Evolutionary conservation across 2,888 invertebrate genomes (phyloP), one percentile per base, ranked within the genome.

Genomic region (Platynereis dumerilii): DNA sequence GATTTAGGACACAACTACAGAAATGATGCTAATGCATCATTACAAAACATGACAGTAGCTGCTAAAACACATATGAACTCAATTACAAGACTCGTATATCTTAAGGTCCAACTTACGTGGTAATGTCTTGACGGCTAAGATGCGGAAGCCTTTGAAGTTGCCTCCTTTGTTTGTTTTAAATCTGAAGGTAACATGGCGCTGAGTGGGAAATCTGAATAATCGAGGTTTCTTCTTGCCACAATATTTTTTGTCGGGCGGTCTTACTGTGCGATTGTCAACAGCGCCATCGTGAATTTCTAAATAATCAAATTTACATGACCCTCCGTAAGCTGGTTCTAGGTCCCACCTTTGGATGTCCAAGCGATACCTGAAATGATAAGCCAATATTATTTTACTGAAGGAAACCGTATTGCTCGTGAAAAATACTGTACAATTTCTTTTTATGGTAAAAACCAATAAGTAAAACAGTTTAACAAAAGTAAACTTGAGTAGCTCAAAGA

Each of bases 271-370:
- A 55, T 60, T 65, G 42, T 39, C 53, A 1, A n/a, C 28, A 15
- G 42, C 55, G n/a, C 65, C 65, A 20, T 55, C 53, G 24, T 59
- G 54, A 5, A 65, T 27, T 42, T 65, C 65, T 29, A 65, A 22
- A 45, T 60, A 65, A 60, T 65, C 65, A n/a, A 29, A 20, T 20
- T 57, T 44, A 29, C 63, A 63, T 7, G 22, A 26, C 2, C 45
- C 44, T 10, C 42, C 34, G 1, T 45, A 1, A 2, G 63, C 2
- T 1, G 63, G 63, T 56, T 63, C 55, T 17, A 63, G 29, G 22
- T 63, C 63, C 63, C 63, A 63, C 20, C 27, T 42, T 5, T 45
- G 48, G 45, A 63, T 45, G 17, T 57, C 57, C 22, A 63, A 48
- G 7, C 22, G n/a, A 22, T 48, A 48, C 34, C 34, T 34, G 34